Percentiles rank a stretch among this genome's conserved stretches.
phyloP scores from a whole-genome alignment of 2,113 vertebrate species.

The Thermophis baileyi region DNA sequence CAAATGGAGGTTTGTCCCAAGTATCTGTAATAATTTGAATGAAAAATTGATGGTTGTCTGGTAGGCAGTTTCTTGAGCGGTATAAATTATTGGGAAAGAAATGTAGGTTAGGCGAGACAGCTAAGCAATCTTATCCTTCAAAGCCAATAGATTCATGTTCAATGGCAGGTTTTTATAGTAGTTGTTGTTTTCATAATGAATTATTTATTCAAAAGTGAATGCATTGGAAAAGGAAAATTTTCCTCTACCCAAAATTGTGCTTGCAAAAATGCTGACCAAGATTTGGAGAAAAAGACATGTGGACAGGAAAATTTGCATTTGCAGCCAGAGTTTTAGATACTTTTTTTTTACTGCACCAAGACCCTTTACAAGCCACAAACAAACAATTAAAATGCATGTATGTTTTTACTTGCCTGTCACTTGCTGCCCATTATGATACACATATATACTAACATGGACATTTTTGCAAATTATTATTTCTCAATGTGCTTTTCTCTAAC shows the following conservation, averaged over 20 bases:
- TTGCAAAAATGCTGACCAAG: not conserved
- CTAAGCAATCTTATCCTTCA: constrained; percentile 14
- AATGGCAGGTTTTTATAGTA: not conserved
- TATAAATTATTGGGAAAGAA: constrained; percentile 9
- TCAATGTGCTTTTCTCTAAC: not conserved
- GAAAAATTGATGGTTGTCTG: constrained; percentile 22
- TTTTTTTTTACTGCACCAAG: not conserved
- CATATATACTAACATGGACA: not conserved
- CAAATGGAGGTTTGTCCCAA: constrained; percentile 17
- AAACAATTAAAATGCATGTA: not conserved
- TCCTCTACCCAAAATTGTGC: not conserved
- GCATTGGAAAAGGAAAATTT: not conserved
- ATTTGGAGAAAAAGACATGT: not conserved
- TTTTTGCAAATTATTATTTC: not conserved
- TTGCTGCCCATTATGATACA: not conserved
- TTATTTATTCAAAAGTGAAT: constrained; percentile 19
- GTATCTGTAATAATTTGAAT: constrained; percentile 30
- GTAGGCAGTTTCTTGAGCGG: constrained; percentile 5
- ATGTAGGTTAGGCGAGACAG: constrained; percentile 9
- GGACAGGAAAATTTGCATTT: not conserved
- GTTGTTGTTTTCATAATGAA: not conserved
- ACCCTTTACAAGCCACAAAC: not conserved
- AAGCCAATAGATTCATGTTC: constrained; percentile 11
- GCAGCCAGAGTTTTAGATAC: not conserved
- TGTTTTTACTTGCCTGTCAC: not conserved